phyloP scores from a whole-genome alignment of 2,797 vertebrate genomes.

The Eulemur rubriventer region DNA sequence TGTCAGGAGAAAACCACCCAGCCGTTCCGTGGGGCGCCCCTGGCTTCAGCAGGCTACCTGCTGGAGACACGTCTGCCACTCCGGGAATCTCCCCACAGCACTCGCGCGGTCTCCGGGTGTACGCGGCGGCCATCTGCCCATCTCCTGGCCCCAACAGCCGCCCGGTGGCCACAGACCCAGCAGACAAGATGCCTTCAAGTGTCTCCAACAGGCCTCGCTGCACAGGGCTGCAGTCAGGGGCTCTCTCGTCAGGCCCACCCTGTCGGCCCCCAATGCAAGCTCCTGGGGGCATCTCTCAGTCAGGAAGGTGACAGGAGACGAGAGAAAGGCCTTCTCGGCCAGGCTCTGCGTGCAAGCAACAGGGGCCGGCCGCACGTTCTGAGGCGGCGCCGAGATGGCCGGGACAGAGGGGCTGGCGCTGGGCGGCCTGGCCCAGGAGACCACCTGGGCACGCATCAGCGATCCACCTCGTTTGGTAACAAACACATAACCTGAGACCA shows the following conservation, averaged over 20 bases:
- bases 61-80: accelerated
- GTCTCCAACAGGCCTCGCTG: slow-evolving; percentile 59
- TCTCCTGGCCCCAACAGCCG: background rate
- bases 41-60: background rate
- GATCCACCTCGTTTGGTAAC: background rate
- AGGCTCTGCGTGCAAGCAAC: background rate
- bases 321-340: slow-evolving; percentile 39
- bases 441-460: background rate
- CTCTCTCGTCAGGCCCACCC: slow-evolving; percentile 30
- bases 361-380: background rate
- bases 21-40: accelerated
- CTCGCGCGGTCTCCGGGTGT: background rate
- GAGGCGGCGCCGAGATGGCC: background rate
- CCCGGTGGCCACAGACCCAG: background rate
- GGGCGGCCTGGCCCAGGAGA: background rate
- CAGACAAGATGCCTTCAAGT: slow-evolving; percentile 20
- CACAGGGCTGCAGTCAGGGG: background rate
- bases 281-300: slow-evolving; percentile 53
- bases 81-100: background rate
- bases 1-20: background rate
- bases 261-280: background rate
- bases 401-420: background rate
- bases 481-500: background rate
- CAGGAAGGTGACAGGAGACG: slow-evolving; percentile 26
- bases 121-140: slow-evolving; percentile 48